phyloP scores from a whole-genome alignment of 2,888 invertebrate species.

The Thymelicus sylvestris region DNA sequence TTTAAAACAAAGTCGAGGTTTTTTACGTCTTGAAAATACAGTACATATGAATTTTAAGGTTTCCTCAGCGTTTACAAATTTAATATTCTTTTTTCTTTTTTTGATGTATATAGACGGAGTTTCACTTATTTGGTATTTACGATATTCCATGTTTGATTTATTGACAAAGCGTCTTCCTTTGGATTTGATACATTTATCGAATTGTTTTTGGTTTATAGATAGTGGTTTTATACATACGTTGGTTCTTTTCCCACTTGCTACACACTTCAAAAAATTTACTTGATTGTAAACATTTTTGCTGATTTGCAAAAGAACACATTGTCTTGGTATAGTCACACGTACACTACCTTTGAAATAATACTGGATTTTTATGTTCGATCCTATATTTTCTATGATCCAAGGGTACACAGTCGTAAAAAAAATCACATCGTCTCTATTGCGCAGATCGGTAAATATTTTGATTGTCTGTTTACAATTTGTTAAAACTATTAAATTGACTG shows the following conservation, averaged over 20 bases:
- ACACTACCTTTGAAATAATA: conserved; percentile 48
- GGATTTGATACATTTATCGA: conserved; percentile 41
- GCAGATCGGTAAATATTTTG: conserved; percentile 50
- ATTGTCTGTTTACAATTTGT: conserved; percentile 44
- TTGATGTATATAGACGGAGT: conserved; percentile 41
- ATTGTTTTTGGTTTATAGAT: conserved; percentile 36
- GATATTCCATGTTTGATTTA: conserved; percentile 40
- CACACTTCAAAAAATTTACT: conserved; percentile 44
- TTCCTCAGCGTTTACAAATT: conserved; percentile 34
- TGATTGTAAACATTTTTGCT: conserved; percentile 42
- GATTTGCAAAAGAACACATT: conserved; percentile 49
- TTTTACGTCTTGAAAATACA: conserved; percentile 34
- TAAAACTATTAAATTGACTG: conserved; percentile 16
- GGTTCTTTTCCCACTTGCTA: conserved; percentile 36
- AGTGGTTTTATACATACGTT: conserved; percentile 39
- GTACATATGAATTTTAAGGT: conserved; percentile 43
- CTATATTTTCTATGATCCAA: conserved; percentile 53
- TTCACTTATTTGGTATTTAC: conserved; percentile 33
- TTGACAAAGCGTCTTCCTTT: conserved; percentile 36
- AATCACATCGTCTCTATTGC: conserved; percentile 43
- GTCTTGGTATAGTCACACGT: conserved; percentile 42
- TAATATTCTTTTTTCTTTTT: conserved; percentile 36
- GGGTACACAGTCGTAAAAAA: conserved; percentile 51
- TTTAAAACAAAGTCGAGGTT: conserved; percentile 39
- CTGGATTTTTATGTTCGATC: conserved; percentile 44